These are phyloP conservation scores for Apostichopus californicus DNA, from an alignment of 35 echinoderm and acorn worm species.

Conservation along the genomic window DNA sequence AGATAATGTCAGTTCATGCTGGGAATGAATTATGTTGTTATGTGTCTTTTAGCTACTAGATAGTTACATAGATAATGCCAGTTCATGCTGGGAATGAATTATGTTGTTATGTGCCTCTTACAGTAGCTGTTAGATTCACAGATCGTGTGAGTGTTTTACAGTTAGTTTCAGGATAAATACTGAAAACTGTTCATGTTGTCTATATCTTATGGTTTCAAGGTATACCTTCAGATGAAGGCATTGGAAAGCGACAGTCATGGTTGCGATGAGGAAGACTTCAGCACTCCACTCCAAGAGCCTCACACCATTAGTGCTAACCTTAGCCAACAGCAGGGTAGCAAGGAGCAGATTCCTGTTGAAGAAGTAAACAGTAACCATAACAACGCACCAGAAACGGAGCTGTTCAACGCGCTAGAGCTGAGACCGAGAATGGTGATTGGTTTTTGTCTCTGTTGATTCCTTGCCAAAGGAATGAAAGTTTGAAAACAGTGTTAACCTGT, in stretches of 20 bases:
- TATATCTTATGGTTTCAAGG: not conserved
- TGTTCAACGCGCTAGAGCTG: not conserved
- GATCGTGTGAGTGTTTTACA: not conserved
- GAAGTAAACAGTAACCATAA: conserved; percentile 4
- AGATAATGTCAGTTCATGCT: too few species aligned
- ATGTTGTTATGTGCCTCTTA: not conserved
- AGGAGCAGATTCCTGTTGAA: not conserved
- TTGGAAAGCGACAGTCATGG: not conserved
- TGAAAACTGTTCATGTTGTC: conserved; percentile 14
- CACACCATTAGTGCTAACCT: not conserved
- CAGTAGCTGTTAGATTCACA: not conserved
- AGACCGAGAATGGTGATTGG: not conserved
- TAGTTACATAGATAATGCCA: too few species aligned
- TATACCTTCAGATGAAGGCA: not conserved
- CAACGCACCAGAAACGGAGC: not conserved
- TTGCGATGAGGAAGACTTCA: not conserved
- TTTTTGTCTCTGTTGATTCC: too few species aligned
- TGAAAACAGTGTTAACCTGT: too few species aligned
- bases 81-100: too few species aligned
- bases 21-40: too few species aligned
- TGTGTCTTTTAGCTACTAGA: too few species aligned
- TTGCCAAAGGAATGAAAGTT: too few species aligned
- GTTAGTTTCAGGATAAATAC: not conserved
- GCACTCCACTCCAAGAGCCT: not conserved
- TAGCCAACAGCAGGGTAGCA: not conserved